These are phyloP conservation scores for silkworm (Bombyx mori) DNA, from an alignment of 1,140 invertebrate genomes.

Conservation along the genomic window ASM3026992v2 NC_085107.1:12887501-12888000, in stretches of 20 bases:
- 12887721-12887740: slow-evolving; percentile 31
- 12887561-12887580: slow-evolving; percentile 37
- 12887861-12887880: slow-evolving; percentile 66
- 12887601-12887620: slow-evolving; percentile 34
- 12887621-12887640: slow-evolving; percentile 54
- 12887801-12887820: slow-evolving; percentile 61
- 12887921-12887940: background rate
- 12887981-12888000: background rate
- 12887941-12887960: slow-evolving; percentile 1
- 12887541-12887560: slow-evolving; percentile 60
- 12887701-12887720: slow-evolving; percentile 22
- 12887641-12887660: slow-evolving; percentile 63
- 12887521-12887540: slow-evolving; percentile 26
- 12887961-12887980: background rate
- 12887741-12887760: slow-evolving; percentile 40
- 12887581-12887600: slow-evolving; percentile 53
- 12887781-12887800: slow-evolving; percentile 68
- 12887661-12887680: slow-evolving; percentile 57
- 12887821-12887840: slow-evolving; percentile 50
- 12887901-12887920: slow-evolving; percentile 4
- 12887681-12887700: slow-evolving; percentile 38
- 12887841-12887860: slow-evolving; percentile 70
- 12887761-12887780: slow-evolving; percentile 24
- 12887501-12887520: slow-evolving; percentile 35
- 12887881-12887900: slow-evolving; percentile 11